Conservation (phyloP, 53 echinoderm and acorn worm species). For the Paelopatides confundens region DNA sequence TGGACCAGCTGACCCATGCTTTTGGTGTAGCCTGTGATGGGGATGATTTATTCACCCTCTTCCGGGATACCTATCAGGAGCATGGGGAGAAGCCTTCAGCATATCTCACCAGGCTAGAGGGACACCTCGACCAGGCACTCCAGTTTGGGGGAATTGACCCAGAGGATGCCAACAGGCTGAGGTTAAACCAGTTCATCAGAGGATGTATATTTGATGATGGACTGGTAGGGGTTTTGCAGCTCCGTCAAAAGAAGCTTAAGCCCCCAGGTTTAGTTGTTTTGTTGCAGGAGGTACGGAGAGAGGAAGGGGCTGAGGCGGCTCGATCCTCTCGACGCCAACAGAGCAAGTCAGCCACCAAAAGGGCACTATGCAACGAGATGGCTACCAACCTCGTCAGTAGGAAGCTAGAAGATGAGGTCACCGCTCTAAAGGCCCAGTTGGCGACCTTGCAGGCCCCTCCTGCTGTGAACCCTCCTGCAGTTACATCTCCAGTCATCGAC, state of each 20-base stretch:
- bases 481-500: too few relatives aligned
- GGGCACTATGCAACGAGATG: too few relatives aligned
- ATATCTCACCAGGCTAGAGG: slow-evolving; percentile 50
- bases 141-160: slow-evolving; percentile 48
- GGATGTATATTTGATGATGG: slow-evolving; percentile 59
- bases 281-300: background rate
- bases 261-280: background rate
- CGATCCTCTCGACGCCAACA: background rate
- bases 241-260: background rate
- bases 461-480: background rate
- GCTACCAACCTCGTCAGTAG: too few relatives aligned
- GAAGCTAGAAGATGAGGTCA: too few relatives aligned
- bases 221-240: background rate
- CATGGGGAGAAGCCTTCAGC: slow-evolving; percentile 28
- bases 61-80: slow-evolving; percentile 59
- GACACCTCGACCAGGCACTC: slow-evolving; percentile 43
- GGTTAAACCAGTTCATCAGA: slow-evolving; percentile 50
- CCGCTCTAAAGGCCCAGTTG: too few relatives aligned
- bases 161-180: slow-evolving; percentile 44
- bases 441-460: too few relatives aligned
- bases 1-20: slow-evolving; percentile 41
- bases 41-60: slow-evolving; percentile 53
- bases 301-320: slow-evolving; percentile 12
- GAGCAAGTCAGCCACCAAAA: background rate
- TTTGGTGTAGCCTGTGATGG: slow-evolving; percentile 64